phyloP scores from a whole-genome alignment of 64 coral and sea anemone species.

The Montipora sp. region DNA sequence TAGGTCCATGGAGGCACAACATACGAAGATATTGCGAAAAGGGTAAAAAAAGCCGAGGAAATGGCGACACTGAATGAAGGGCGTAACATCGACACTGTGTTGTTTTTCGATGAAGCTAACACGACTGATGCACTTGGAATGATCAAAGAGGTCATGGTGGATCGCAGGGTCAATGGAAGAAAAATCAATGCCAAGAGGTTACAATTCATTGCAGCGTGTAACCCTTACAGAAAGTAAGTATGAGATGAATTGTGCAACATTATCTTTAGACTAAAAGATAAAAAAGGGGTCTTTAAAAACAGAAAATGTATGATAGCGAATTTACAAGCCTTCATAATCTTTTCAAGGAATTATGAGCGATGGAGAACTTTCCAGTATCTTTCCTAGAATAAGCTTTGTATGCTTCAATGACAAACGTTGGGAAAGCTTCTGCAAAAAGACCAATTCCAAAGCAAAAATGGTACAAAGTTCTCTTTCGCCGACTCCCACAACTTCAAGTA shows the following conservation, averaged over 20 bases:
- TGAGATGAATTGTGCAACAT: neutral
- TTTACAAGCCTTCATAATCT: too few relatives aligned
- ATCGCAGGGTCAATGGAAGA: constrained; percentile 71
- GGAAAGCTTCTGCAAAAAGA: neutral
- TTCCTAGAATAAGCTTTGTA: too few relatives aligned
- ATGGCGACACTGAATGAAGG: constrained; percentile 63
- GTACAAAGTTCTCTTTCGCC: constrained; percentile 33
- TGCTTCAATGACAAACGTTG: too few relatives aligned
- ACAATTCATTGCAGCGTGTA: constrained; percentile 88
- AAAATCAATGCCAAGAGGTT: constrained; percentile 64
- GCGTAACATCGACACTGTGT: constrained; percentile 63
- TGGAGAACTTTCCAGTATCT: too few relatives aligned
- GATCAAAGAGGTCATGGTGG: constrained; percentile 94
- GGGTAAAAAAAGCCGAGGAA: constrained; percentile 73
- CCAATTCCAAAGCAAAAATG: constrained; percentile 17
- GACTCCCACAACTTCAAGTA: constrained; percentile 55
- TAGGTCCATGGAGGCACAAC: constrained; percentile 86
- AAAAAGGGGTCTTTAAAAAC: too few relatives aligned
- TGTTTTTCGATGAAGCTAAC: constrained; percentile 89
- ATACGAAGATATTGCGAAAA: constrained; percentile 66
- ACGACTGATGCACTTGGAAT: constrained; percentile 82
- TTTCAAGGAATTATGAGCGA: too few relatives aligned
- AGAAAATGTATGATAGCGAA: too few relatives aligned
- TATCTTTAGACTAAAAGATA: too few relatives aligned
- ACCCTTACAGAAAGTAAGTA: constrained; percentile 81